A percentile compares a stretch with the other conserved stretches of the same genome.
Evolutionary conservation across 2,797 vertebrate species (phyloP).

Genomic region (Tapera naevia): DNA sequence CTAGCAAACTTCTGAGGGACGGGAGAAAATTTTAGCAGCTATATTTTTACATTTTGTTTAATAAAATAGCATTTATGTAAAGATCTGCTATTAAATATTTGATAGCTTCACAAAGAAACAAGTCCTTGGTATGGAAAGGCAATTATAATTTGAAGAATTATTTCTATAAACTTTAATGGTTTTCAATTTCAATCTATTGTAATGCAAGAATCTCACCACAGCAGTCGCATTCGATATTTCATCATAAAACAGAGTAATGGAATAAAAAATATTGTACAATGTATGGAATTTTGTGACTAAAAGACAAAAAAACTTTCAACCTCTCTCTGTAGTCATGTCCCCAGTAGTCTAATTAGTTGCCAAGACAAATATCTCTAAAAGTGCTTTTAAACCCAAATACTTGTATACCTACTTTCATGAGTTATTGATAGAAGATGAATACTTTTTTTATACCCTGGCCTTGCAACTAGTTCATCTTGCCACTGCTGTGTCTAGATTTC

Average conservation of each 20-base stretch:
- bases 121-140: constrained; percentile 33
- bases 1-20: not conserved
- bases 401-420: not conserved
- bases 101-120: constrained; percentile 30
- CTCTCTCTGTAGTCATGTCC: not conserved
- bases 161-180: constrained; percentile 64
- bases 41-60: constrained; percentile 53
- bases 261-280: not conserved
- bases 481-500: not conserved
- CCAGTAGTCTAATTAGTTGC: not conserved
- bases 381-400: not conserved
- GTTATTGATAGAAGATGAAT: not conserved
- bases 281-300: constrained; percentile 8
- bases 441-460: not conserved
- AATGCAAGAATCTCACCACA: constrained; percentile 14
- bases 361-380: not conserved
- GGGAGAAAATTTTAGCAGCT: constrained; percentile 28
- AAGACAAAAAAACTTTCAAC: not conserved
- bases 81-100: constrained; percentile 61
- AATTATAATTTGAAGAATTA: constrained; percentile 65
- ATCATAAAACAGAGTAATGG: constrained; percentile 35
- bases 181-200: constrained; percentile 59
- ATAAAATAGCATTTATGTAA: constrained; percentile 61
- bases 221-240: not conserved
- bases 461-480: not conserved